A percentile compares a stretch with the other conserved stretches of the same genome.
These are phyloP conservation scores for Tiliacea aurago DNA, from an alignment of 2,888 invertebrate genomes.

Conservation along the genomic window DNA sequence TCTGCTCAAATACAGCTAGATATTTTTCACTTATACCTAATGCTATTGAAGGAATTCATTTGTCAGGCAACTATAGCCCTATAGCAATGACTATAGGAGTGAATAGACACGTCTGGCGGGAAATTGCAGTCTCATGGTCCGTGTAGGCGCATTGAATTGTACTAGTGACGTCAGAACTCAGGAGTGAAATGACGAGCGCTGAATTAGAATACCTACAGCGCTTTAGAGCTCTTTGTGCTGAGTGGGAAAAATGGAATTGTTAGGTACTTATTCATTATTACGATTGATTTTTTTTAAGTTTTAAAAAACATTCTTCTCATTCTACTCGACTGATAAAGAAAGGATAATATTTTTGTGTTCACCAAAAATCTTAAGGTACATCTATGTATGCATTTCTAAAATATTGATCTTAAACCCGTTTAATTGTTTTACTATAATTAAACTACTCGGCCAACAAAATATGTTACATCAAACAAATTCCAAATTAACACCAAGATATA, in stretches of 20 bases:
- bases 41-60: constrained; percentile 53
- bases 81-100: constrained; percentile 34
- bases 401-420: too few species aligned
- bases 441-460: too few species aligned
- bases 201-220: constrained; percentile 50
- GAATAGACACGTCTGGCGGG: constrained; percentile 71
- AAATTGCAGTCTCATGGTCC: constrained; percentile 74
- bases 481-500: too few species aligned
- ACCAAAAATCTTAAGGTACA: too few species aligned
- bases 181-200: constrained; percentile 48
- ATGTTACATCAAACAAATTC: too few species aligned
- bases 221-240: constrained; percentile 28
- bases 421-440: too few species aligned
- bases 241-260: constrained; percentile 5
- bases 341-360: too few species aligned
- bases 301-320: too few species aligned
- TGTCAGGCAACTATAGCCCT: constrained; percentile 41
- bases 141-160: constrained; percentile 68
- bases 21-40: constrained; percentile 30
- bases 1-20: constrained; percentile 17
- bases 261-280: not conserved
- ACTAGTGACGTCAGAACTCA: constrained; percentile 51
- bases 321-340: too few species aligned
- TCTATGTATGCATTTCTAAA: too few species aligned
- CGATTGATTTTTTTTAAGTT: not conserved